Evolutionary conservation across 2,113 vertebrate genomes (phyloP).

Genomic region (Uria lomvia): DNA sequence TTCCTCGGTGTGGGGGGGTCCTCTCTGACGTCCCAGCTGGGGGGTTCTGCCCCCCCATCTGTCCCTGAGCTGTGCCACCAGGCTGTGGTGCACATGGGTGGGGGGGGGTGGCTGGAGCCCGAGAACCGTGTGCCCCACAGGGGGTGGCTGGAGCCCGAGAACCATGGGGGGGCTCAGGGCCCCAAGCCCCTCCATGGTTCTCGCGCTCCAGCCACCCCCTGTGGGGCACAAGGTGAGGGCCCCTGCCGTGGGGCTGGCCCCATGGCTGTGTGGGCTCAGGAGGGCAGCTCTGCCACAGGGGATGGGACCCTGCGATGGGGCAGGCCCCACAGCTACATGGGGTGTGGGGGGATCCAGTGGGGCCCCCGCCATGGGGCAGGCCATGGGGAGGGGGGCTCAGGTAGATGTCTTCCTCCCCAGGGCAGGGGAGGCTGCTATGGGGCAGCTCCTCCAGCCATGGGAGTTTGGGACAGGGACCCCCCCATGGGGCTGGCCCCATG

Average conservation of each 20-base stretch:
- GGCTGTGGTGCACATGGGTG: not conserved
- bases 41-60: not conserved
- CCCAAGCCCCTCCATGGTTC: no score
- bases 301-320: no score
- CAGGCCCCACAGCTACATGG: not conserved
- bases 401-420: not conserved
- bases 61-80: not conserved
- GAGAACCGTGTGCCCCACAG: no score
- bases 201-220: no score
- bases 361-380: not conserved
- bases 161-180: no score
- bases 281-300: no score
- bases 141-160: no score
- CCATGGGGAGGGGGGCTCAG: not conserved
- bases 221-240: not conserved
- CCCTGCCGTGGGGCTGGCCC: not conserved
- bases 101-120: no score
- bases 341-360: no score
- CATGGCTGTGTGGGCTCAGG: not conserved
- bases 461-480: not conserved
- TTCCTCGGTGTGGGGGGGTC: not conserved
- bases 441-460: not conserved
- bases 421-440: not conserved
- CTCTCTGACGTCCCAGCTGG: not conserved
- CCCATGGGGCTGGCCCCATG: not conserved